phyloP scores from a whole-genome alignment of 2,113 vertebrate species.

The Platichthys flesus region DNA sequence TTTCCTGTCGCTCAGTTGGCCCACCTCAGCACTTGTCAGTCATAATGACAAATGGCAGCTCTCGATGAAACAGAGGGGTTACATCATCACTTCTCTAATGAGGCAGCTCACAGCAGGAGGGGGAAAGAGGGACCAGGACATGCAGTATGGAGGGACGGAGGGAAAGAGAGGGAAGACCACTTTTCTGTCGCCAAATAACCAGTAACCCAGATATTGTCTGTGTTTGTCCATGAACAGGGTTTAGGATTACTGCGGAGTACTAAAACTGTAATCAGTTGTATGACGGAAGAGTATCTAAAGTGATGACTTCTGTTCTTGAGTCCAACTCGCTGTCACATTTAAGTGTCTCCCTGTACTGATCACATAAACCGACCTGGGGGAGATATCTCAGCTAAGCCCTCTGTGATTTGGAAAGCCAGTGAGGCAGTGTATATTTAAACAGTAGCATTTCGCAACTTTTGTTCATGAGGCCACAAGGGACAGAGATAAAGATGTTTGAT shows the following conservation, averaged over 20 bases:
- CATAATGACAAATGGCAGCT: constrained; percentile 76
- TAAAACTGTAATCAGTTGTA: constrained; percentile 28
- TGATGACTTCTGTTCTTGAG: constrained; percentile 35
- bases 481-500: constrained; percentile 5
- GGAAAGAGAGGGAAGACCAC: constrained; percentile 40
- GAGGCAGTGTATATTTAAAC: constrained; percentile 23
- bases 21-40: constrained; percentile 73
- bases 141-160: constrained; percentile 41
- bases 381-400: constrained; percentile 24
- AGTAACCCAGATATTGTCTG: constrained; percentile 52
- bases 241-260: constrained; percentile 19
- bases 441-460: constrained; percentile 29
- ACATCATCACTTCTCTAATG: constrained; percentile 79
- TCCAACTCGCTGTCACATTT: constrained; percentile 21
- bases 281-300: constrained; percentile 30
- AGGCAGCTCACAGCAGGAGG: constrained; percentile 74
- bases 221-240: constrained; percentile 42
- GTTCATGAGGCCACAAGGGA: constrained; percentile 3
- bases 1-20: constrained; percentile 52
- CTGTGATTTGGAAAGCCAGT: constrained; percentile 37
- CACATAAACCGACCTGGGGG: constrained; percentile 7
- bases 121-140: constrained; percentile 40
- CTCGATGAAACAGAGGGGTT: constrained; percentile 74
- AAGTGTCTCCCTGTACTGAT: constrained; percentile 27
- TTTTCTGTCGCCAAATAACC: constrained; percentile 52